Percentiles rank a stretch among this genome's conserved stretches.
phyloP scores from a whole-genome alignment of 2,113 vertebrate species.

The Takifugu flavidus region DNA sequence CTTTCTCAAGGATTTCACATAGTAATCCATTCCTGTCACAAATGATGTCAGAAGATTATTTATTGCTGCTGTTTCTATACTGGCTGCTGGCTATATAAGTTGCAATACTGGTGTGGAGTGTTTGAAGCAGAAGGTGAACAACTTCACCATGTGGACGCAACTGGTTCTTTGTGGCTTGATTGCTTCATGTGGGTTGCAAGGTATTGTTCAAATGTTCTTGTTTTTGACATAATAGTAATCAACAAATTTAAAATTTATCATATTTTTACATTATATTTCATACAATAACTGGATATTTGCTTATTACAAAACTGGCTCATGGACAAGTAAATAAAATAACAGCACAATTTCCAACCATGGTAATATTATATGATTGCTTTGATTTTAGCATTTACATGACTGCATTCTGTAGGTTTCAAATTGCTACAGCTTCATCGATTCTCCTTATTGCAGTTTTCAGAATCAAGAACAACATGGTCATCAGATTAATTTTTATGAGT shows the following conservation, averaged over 20 bases:
- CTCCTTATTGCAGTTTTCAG: too few relatives aligned
- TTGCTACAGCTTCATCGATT: too few relatives aligned
- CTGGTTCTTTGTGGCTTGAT: constrained; percentile 45
- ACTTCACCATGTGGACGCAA: constrained; percentile 48
- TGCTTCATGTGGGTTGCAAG: constrained; percentile 23
- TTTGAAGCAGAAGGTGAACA: constrained; percentile 15
- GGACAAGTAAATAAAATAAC: too few relatives aligned
- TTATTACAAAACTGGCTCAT: too few relatives aligned
- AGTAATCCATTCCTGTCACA: background rate
- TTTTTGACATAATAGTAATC: background rate
- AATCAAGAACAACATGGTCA: too few relatives aligned
- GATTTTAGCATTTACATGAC: too few relatives aligned
- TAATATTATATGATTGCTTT: background rate
- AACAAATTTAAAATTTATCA: too few relatives aligned
- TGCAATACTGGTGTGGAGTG: background rate
- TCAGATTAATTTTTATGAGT: too few relatives aligned
- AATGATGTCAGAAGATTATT: constrained; percentile 13
- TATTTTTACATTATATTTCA: too few relatives aligned
- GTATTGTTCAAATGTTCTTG: constrained; percentile 24
- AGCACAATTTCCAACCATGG: background rate
- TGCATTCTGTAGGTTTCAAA: too few relatives aligned
- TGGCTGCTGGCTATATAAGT: constrained; percentile 45
- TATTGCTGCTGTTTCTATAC: constrained; percentile 12
- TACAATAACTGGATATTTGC: too few relatives aligned
- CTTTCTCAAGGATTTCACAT: constrained; percentile 45